Conservation (phyloP, 2,113 vertebrate species). For the Trematocara macrostoma region DNA sequence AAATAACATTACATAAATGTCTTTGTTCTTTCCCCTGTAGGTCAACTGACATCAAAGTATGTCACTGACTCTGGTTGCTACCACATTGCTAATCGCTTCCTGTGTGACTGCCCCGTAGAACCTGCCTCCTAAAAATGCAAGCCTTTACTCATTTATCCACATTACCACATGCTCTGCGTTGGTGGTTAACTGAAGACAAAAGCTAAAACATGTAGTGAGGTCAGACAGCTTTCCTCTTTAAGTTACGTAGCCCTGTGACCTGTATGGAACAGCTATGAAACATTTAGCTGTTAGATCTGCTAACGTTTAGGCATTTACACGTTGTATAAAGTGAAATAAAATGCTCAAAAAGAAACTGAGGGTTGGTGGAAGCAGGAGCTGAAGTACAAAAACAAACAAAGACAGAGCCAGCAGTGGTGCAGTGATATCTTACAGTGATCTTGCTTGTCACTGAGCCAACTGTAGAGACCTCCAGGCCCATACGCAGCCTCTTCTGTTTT, state of each 20-base stretch:
- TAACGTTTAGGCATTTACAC: not conserved
- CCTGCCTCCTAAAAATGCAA: not conserved
- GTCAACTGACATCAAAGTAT: not conserved
- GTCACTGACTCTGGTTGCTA: not conserved
- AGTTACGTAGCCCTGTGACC: not conserved
- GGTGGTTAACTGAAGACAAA: not conserved
- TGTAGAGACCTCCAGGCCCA: constrained; percentile 90
- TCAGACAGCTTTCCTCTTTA: not conserved
- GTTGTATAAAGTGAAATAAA: not conserved
- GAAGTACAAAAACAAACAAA: not conserved
- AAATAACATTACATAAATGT: not conserved
- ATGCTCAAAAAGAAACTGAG: not conserved
- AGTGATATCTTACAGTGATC: constrained; percentile 81
- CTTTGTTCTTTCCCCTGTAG: not conserved
- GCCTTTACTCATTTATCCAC: not conserved
- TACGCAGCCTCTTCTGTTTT: constrained; percentile 94
- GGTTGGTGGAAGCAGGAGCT: not conserved
- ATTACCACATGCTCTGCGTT: not conserved
- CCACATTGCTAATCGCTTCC: not conserved
- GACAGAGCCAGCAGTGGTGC: not conserved
- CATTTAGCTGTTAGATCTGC: not conserved
- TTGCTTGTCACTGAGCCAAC: constrained; percentile 88
- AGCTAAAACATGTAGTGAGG: not conserved
- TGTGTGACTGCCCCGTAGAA: not conserved
- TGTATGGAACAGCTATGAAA: not conserved